These are phyloP conservation scores for Bovichtus variegatus DNA, from an alignment of 2,797 vertebrate genomes.

Conservation along the genomic window DNA sequence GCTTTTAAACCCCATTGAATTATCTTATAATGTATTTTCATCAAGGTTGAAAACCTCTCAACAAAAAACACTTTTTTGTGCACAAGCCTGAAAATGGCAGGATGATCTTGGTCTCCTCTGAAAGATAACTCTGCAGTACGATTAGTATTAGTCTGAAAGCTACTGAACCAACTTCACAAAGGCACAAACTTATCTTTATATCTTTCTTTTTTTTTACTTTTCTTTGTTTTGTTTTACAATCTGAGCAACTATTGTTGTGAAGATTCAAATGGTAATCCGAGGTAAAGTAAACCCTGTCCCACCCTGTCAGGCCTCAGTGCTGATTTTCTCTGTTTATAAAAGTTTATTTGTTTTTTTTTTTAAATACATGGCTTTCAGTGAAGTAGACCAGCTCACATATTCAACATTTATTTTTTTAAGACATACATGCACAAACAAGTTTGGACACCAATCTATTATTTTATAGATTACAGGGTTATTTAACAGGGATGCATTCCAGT, in stretches of 20 bases:
- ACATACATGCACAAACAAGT: conserved; percentile 4
- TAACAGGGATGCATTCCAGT: conserved; percentile 34
- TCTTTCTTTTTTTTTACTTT: background rate
- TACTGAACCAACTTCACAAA: background rate
- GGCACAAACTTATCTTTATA: background rate
- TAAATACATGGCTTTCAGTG: background rate
- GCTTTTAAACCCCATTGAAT: background rate
- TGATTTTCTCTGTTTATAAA: background rate
- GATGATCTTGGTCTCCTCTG: background rate
- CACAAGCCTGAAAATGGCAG: background rate
- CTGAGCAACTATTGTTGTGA: background rate
- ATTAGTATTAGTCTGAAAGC: background rate
- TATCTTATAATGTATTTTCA: background rate
- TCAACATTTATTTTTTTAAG: background rate
- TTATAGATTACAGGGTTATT: background rate
- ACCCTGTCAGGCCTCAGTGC: background rate
- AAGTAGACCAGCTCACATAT: background rate
- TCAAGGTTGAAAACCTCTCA: background rate
- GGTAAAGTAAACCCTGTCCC: background rate
- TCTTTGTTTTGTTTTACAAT: background rate
- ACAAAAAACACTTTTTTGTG: background rate
- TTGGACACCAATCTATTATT: conserved; percentile 6
- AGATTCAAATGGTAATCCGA: background rate
- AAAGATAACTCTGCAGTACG: background rate
- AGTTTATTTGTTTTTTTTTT: background rate